Evolutionary conservation across 2,113 vertebrate species (phyloP), one percentile per base, ranked within the genome.

Genomic region (Oryzias melastigma): DNA sequence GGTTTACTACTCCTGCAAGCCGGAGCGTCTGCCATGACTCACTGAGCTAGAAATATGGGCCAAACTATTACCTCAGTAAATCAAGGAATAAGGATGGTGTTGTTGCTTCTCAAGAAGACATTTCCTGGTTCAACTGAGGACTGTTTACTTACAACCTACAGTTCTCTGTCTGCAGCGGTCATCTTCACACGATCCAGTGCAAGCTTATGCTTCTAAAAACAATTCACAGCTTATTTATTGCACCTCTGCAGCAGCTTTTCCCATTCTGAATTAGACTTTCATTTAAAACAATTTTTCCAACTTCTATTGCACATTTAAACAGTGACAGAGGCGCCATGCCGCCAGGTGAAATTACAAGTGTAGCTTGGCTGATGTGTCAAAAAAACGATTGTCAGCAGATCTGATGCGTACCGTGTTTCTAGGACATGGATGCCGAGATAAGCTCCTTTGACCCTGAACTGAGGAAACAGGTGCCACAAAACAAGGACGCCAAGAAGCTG

Each of bases 61-160:
- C 58, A 61, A 75, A 83, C 71, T 77, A 81, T 84, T 65, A 81
- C 63, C 70, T 75, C 68, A 66, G 60, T 65, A 78, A 82, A 78
- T 71, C 14, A 40, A 53, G 25, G 35, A 27, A 18, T 40, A 8
- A 2, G 16, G 4, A 18, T n/a, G 35, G 35, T 24, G 29, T 12
- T 29, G 17, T n/a, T 17, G 14, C 52, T 14, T 44, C 41, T 24
- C 19, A 45, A 22, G 41, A 17, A 57, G 41, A 45, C 24, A 17
- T 7, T 52, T 47, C 15, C 3, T 15, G 13, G n/a, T 51, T 50
- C 4, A 17, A 42, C 16, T 51, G 20, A 4, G 19, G 20, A 19
- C n/a, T 47, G 16, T 47, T 8, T 18, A 19, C 19, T 3, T 47
- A 35, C 35, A 35, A 35, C 35, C 35, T 35, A 35, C n/a, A 16